These are phyloP conservation scores for Ondatra zibethicus DNA, from an alignment of 2,113 vertebrate genomes.

Conservation along the genomic window DNA sequence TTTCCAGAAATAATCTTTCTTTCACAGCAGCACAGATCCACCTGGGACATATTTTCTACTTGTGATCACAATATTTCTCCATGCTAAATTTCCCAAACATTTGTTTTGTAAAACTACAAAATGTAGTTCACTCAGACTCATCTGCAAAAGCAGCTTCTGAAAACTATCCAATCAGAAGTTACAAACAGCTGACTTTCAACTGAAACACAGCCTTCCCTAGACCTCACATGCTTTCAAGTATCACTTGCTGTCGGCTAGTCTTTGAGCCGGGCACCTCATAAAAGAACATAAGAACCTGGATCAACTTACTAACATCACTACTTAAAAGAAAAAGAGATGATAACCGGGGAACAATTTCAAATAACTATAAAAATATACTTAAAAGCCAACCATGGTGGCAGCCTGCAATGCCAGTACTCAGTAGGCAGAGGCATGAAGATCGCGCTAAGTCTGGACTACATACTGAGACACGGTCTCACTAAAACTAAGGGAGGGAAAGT, in stretches of 20 bases:
- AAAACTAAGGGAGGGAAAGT: neutral
- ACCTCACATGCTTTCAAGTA: neutral
- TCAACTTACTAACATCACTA: neutral
- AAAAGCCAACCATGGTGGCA: slow-evolving; percentile 77
- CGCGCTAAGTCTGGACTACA: neutral
- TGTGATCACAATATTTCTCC: neutral
- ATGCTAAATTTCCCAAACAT: neutral
- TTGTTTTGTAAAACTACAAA: slow-evolving; percentile 2
- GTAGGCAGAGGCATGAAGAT: neutral
- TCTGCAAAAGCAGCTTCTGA: neutral
- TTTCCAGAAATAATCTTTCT: neutral
- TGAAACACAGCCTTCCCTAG: neutral
- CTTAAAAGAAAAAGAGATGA: neutral
- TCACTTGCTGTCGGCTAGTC: neutral
- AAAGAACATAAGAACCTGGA: slow-evolving; percentile 42
- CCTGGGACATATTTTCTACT: slow-evolving; percentile 7
- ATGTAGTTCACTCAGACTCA: neutral
- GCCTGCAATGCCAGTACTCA: neutral
- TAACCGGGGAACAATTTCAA: neutral
- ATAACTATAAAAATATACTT: slow-evolving; percentile 79
- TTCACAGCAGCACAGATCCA: neutral
- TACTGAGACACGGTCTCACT: neutral
- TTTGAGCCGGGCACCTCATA: neutral
- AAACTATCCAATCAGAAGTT: slow-evolving; percentile 38
- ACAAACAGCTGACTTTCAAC: slow-evolving; percentile 14